phyloP scores from a whole-genome alignment of 2,113 vertebrate genomes.

The Coracopsis vasa region DNA sequence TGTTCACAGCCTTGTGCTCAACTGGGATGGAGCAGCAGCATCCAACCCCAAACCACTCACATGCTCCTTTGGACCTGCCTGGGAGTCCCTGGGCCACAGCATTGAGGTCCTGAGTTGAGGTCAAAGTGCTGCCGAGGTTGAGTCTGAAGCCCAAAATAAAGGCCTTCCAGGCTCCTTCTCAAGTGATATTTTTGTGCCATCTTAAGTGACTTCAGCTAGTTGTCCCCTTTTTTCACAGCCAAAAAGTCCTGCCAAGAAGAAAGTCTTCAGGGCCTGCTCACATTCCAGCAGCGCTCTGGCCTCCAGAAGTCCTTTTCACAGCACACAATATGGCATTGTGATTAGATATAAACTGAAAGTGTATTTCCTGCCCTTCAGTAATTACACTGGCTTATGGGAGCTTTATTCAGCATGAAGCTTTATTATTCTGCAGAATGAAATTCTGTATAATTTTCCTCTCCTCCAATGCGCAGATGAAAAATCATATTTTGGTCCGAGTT shows the following conservation, averaged over 20 bases:
- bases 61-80: rapidly evolving
- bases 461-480: slow-evolving; percentile 78
- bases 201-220: neutral
- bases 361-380: slow-evolving; percentile 83
- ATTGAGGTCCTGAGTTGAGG: neutral
- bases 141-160: neutral
- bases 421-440: slow-evolving; percentile 82
- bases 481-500: slow-evolving; percentile 80
- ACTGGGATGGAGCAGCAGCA: rapidly evolving
- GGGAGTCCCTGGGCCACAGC: neutral
- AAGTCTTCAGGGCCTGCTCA: slow-evolving; percentile 50
- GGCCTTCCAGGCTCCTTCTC: neutral
- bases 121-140: neutral
- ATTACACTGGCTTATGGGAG: slow-evolving; percentile 82
- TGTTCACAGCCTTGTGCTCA: neutral
- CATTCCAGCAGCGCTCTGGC: slow-evolving; percentile 49
- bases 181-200: neutral
- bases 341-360: slow-evolving; percentile 83
- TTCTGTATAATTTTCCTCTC: slow-evolving; percentile 84
- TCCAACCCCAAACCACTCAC: neutral
- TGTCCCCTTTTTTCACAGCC: neutral
- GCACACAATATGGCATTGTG: slow-evolving; percentile 78
- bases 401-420: slow-evolving; percentile 79
- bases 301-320: slow-evolving; percentile 63
- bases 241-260: slow-evolving; percentile 35